A percentile compares a stretch with the other conserved stretches of the same genome.
phyloP scores from a whole-genome alignment of 2,113 vertebrate genomes.

The Baryphthengus martii region DNA sequence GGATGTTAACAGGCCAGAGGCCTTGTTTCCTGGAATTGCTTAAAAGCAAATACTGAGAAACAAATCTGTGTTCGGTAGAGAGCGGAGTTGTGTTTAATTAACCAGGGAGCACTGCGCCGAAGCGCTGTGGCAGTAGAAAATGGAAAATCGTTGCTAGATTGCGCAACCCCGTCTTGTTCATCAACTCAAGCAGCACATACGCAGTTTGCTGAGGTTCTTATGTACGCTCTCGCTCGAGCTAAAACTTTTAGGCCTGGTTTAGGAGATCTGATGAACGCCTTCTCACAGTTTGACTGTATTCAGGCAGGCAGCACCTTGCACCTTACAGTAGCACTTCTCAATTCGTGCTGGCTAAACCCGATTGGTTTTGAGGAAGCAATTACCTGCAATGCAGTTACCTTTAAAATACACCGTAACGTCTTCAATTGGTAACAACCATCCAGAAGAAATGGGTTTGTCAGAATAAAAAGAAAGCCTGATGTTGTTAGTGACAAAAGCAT shows the following conservation, averaged over 20 bases:
- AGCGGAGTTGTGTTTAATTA: background rate
- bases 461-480: background rate
- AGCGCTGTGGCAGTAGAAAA: background rate
- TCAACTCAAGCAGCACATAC: background rate
- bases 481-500: background rate
- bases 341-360: background rate
- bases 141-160: background rate
- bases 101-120: background rate
- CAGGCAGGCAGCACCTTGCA: background rate
- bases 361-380: background rate
- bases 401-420: background rate
- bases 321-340: background rate
- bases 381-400: background rate
- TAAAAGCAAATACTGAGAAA: background rate
- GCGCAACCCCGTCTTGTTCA: background rate
- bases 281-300: background rate
- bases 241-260: background rate
- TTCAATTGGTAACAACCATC: background rate
- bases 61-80: background rate
- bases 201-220: background rate
- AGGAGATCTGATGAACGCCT: background rate
- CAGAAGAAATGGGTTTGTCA: background rate
- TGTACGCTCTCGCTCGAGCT: background rate
- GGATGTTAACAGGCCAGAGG: background rate
- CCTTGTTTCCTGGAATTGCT: constrained; percentile 28